These are phyloP conservation scores for Sinhomidia bicolor DNA, from an alignment of 2,888 invertebrate species.

Conservation along the genomic window DNA sequence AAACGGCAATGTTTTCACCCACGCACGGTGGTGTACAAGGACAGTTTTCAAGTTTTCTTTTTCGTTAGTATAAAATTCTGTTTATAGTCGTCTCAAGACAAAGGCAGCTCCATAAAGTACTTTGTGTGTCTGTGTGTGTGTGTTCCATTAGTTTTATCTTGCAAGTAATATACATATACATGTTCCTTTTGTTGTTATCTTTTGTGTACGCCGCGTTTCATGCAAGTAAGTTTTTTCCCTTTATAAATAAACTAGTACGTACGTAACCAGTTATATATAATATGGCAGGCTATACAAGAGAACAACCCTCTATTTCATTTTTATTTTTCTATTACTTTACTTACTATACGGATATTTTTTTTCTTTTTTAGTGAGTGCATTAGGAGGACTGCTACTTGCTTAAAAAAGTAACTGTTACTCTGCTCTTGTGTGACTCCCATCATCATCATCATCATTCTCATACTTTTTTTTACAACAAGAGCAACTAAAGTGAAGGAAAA, in stretches of 20 bases:
- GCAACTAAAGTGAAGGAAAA: not conserved
- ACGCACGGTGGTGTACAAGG: too few species aligned
- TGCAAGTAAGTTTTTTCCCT: too few species aligned
- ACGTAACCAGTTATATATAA: too few species aligned
- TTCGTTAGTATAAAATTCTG: too few species aligned
- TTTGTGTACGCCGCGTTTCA: not conserved
- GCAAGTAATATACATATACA: conserved; percentile 30
- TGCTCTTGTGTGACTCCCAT: not conserved
- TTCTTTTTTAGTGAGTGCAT: conserved; percentile 3
- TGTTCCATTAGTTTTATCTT: conserved; percentile 68
- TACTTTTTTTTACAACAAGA: too few species aligned
- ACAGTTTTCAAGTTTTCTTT: too few species aligned
- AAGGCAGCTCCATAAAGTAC: conserved; percentile 58
- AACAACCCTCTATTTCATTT: not conserved
- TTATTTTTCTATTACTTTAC: not conserved
- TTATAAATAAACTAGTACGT: too few species aligned
- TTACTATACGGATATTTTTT: not conserved
- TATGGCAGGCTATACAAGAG: too few species aligned
- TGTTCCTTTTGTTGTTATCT: conserved; percentile 44
- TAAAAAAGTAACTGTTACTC: not conserved
- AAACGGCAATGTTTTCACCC: too few species aligned
- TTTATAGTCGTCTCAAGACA: too few species aligned
- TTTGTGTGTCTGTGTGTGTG: too few species aligned
- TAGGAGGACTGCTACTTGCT: not conserved
- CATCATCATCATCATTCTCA: not conserved